These are phyloP conservation scores for Brachylomia viminalis DNA, from an alignment of 2,888 invertebrate species.

Conservation along the genomic window DNA sequence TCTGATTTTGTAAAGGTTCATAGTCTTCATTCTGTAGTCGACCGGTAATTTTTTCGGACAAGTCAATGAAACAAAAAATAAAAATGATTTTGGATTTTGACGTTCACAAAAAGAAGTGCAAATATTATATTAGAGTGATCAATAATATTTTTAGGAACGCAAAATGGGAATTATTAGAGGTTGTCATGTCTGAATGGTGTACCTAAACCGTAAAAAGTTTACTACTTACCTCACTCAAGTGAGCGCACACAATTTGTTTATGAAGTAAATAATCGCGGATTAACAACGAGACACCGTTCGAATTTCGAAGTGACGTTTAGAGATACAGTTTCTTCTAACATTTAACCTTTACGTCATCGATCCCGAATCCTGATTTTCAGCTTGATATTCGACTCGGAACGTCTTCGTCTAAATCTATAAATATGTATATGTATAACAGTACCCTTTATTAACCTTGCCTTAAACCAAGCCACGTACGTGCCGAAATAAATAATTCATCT, in stretches of 20 bases:
- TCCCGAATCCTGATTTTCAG: slow-evolving; percentile 29
- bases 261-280: slow-evolving; percentile 13
- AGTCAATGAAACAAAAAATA: too few species aligned
- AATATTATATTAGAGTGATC: too few species aligned
- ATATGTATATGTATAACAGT: neutral
- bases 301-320: neutral
- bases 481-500: slow-evolving; percentile 62
- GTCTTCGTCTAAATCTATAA: too few species aligned
- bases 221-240: slow-evolving; percentile 3
- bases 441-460: slow-evolving; percentile 35
- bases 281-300: neutral
- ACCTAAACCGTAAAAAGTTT: too few species aligned
- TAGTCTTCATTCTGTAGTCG: too few species aligned
- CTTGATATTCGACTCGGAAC: slow-evolving; percentile 9
- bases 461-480: slow-evolving; percentile 49
- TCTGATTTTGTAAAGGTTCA: too few species aligned
- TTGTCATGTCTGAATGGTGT: too few species aligned
- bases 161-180: too few species aligned
- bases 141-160: too few species aligned
- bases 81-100: too few species aligned
- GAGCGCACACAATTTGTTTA: slow-evolving; percentile 15
- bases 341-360: slow-evolving; percentile 2
- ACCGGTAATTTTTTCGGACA: too few species aligned
- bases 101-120: too few species aligned
- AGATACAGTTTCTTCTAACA: neutral